Evolutionary conservation across 92 coral and sea anemone genomes (phyloP), one percentile per base, ranked within the genome.

Genomic region (Epizoanthus illoricatus): DNA sequence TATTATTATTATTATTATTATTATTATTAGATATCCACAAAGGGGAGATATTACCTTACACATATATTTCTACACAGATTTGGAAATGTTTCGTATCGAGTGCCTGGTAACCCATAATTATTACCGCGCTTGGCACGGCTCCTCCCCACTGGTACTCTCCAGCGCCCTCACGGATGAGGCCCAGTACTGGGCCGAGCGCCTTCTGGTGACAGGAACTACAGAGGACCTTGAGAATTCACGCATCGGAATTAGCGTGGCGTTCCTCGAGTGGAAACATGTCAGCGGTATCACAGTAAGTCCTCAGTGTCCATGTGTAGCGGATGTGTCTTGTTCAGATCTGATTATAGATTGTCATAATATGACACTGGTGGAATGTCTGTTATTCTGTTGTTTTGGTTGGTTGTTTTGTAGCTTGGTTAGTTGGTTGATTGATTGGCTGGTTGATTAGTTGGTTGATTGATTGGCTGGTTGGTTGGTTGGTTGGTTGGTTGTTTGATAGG

Each of bases 171-270:
- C 90, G 56, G 97, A 93, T 75, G 96, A 94, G 76, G 99, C 99
- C 56, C 99, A 96, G 75, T 89, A 96, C 85, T 96, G 99, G 99
- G 99, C 99, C 40, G 99, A 96, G 87, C 94, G 97, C 62, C 92
- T 92, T 61, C 92, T 92, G 54, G 97, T 92, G 45, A 92, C 97
- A 21, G 94, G 97, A 65, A 88, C 97, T 60, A 84, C 83, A 9
- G 97, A 90, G 79, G 94, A 91, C 79, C 88, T 90, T 45, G 94
- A 90, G 66, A 91, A 88, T 81, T 92, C 97, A 3, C 83, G 91
- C 5, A 92, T 92, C 57, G 97, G 97, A 18, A 86, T 92, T 61
- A 90, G 91, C 72, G 92, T 92, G n/a, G 94, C 94, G 0, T 74
- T 89, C 9, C 87, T 92, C 20, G 90, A 92, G 12, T 81, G 84